phyloP scores from a whole-genome alignment of 1,140 invertebrate genomes.

The Lepeophtheirus salmonis region DNA sequence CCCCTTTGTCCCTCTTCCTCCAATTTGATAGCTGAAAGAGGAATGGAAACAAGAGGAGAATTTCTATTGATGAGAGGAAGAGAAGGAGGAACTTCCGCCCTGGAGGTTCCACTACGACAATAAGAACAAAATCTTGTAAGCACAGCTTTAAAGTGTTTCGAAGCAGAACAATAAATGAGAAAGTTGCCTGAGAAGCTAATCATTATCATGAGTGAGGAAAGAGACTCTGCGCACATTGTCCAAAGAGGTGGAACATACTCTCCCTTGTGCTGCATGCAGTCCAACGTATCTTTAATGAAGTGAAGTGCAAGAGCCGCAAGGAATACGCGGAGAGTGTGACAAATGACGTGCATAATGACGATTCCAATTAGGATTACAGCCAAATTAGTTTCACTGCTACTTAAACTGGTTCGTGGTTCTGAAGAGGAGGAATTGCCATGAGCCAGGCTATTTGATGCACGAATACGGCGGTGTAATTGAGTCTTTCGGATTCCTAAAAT shows the following conservation, averaged over 20 bases:
- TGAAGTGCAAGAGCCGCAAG: constrained; percentile 7
- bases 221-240: constrained; percentile 12
- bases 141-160: constrained; percentile 3
- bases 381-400: constrained; percentile 7
- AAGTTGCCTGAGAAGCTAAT: constrained; percentile 15
- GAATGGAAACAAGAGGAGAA: too few species aligned
- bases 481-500: background rate
- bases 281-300: constrained; percentile 3
- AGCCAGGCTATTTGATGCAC: background rate
- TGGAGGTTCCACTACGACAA: background rate
- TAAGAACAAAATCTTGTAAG: constrained; percentile 1
- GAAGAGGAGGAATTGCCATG: background rate
- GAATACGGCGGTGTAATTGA: background rate
- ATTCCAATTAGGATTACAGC: constrained; percentile 9
- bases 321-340: constrained; percentile 13
- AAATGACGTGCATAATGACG: constrained; percentile 17
- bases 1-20: background rate
- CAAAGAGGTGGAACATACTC: constrained; percentile 9
- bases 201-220: constrained; percentile 11
- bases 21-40: too few species aligned
- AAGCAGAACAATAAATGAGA: constrained; percentile 14
- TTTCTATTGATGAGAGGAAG: too few species aligned
- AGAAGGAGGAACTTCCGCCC: too few species aligned
- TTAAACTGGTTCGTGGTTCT: background rate
- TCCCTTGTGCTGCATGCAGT: constrained; percentile 3